These are phyloP conservation scores for Diplodus sargus DNA, from an alignment of 2,797 vertebrate species.

Conservation along the genomic window DNA sequence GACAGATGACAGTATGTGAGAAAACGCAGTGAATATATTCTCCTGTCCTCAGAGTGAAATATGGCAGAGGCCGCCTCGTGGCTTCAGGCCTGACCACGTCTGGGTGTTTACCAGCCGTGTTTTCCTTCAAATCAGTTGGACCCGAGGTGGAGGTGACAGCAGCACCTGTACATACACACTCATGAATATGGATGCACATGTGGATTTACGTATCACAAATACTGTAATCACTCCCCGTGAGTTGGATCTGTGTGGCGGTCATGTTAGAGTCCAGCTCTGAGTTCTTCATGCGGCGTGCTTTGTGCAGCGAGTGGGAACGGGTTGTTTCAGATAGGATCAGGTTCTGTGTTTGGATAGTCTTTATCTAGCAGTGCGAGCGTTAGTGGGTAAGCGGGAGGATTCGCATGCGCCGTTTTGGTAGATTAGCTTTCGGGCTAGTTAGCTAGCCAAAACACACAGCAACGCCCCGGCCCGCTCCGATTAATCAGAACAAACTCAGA, in stretches of 20 bases:
- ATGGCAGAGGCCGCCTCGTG: slow-evolving; percentile 21
- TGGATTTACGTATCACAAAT: neutral
- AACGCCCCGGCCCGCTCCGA: neutral
- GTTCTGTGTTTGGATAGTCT: slow-evolving; percentile 31
- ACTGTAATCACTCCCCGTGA: neutral
- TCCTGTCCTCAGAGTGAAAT: slow-evolving; percentile 28
- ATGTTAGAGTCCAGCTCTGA: neutral
- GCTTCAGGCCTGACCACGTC: slow-evolving; percentile 31
- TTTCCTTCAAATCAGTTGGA: slow-evolving; percentile 58
- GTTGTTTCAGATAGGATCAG: slow-evolving; percentile 21
- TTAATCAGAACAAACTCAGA: neutral
- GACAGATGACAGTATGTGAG: slow-evolving; percentile 48
- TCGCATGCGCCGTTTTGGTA: slow-evolving; percentile 16
- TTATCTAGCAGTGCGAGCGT: slow-evolving; percentile 14
- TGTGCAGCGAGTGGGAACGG: neutral
- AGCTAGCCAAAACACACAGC: slow-evolving; percentile 12
- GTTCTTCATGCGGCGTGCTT: neutral
- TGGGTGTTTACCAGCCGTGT: slow-evolving; percentile 62
- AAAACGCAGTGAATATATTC: slow-evolving; percentile 52
- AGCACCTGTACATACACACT: slow-evolving; percentile 42
- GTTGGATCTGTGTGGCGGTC: neutral
- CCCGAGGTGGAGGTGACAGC: neutral
- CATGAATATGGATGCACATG: neutral
- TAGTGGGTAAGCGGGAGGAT: slow-evolving; percentile 12
- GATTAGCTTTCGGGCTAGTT: neutral